Evolutionary conservation across 2,797 vertebrate species (phyloP).

Genomic region (Bovichtus diacanthus): DNA sequence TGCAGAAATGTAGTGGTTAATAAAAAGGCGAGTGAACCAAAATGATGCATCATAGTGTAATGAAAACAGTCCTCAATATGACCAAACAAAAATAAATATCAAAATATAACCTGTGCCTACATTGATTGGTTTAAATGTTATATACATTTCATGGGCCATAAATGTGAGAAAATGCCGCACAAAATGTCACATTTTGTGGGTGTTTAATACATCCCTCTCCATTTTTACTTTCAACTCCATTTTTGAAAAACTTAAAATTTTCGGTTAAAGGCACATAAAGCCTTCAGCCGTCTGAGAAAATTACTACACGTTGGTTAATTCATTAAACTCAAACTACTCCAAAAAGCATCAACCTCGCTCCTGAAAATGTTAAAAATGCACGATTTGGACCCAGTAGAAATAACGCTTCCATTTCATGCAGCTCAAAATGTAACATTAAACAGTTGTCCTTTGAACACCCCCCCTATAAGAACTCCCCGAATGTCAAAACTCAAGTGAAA

Average conservation of each 20-base stretch:
- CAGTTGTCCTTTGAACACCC: not conserved
- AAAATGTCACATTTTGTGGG: not conserved
- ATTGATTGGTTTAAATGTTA: too few species aligned
- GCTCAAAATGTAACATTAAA: not conserved
- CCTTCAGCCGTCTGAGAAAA: not conserved
- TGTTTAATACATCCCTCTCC: not conserved
- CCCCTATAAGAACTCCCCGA: not conserved
- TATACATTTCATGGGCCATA: not conserved
- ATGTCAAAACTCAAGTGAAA: conserved; percentile 7
- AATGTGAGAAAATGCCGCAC: rapidly evolving
- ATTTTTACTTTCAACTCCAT: not conserved
- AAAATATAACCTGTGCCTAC: not conserved
- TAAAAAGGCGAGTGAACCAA: not conserved
- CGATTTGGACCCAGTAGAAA: not conserved
- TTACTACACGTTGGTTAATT: not conserved
- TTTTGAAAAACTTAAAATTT: not conserved
- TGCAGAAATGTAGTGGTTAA: not conserved
- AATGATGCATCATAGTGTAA: not conserved
- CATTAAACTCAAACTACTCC: not conserved
- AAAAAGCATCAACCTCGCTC: not conserved
- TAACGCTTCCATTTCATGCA: not conserved
- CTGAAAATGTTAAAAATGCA: conserved; percentile 7
- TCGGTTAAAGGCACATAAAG: not conserved
- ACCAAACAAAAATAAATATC: too few species aligned
- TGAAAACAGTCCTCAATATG: not conserved